These are phyloP conservation scores for Lathamus discolor DNA, from an alignment of 2,113 vertebrate species.

Conservation along the genomic window DNA sequence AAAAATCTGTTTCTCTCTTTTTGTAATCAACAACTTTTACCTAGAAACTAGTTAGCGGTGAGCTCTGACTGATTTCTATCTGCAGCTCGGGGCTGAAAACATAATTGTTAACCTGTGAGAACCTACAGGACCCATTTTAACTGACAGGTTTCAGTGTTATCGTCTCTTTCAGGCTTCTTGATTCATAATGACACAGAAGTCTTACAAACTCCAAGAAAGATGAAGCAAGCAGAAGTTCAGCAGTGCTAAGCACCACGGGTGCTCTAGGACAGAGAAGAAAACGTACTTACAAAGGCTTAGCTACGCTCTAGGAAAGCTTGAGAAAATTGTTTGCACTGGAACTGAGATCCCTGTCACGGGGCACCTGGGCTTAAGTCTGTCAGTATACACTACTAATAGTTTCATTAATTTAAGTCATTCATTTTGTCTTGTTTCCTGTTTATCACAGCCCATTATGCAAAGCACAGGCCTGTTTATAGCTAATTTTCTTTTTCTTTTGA, in stretches of 20 bases:
- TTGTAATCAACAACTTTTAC: constrained; percentile 84
- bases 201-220: not conserved
- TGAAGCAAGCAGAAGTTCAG: not conserved
- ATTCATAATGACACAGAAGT: not conserved
- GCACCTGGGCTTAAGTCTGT: not conserved
- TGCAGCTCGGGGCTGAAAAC: constrained; percentile 66
- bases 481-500: not conserved
- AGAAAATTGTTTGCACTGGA: not conserved
- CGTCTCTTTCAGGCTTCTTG: not conserved
- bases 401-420: not conserved
- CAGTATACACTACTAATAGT: not conserved
- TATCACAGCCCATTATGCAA: not conserved
- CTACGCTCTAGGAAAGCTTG: not conserved
- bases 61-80: constrained; percentile 71
- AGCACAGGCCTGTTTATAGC: not conserved
- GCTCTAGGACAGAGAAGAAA: not conserved
- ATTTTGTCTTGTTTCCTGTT: not conserved
- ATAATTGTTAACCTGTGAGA: constrained; percentile 68
- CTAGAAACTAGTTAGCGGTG: constrained; percentile 75
- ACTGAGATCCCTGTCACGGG: not conserved
- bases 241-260: not conserved
- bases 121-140: constrained; percentile 35
- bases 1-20: constrained; percentile 83
- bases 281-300: not conserved
- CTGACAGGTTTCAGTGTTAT: constrained; percentile 66